Base-by-base conservation (phyloP, 2,797 vertebrate genomes). In the Coracias cyanogaster region DNA sequence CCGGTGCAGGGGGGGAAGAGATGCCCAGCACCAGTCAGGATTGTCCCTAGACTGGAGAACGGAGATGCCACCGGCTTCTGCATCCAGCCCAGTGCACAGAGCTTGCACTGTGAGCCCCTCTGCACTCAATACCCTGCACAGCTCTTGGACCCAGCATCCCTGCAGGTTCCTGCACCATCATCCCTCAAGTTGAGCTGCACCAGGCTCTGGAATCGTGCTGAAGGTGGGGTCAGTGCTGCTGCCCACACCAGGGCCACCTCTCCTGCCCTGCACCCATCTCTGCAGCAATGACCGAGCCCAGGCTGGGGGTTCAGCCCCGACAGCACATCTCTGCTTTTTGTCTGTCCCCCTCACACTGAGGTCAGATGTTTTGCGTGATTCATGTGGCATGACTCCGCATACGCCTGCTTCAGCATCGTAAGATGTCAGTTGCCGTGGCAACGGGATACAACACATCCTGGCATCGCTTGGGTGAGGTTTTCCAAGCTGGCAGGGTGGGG, bases 371-470 rank as follows among this genome's bases (percentile, higher is more conserved):
- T 49, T 15, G 88, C 29, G 86, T 72, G 93, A 95, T 94, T 95
- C 98, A 96, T 94, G 91, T 90, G 97, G 92, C 97, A 79, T 43
- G 49, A 77, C 97, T 97, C 95, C 43, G 82, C 93, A 92, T 92
- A 89, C 87, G 88, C 97, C 97, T 82, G 88, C 97, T 94, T 31
- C 95, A 64, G 97, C 81, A 26, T 82, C 79, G 60, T 89, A 85
- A 95, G 96, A 96, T 97, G 97, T 71, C 97, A 71, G 98, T 98
- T 97, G 91, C 97, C 84, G 1, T 70, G 97, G 96, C 91, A 92
- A 98, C 96, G 4, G 41, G 94, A 97, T 96, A 77, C 97, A 94
- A 97, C 96, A 87, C 96, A 93, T 96, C 96, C 96, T 97, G 98
- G 97, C 97, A 98, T 83, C 33, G 64, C 96, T 78, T 24, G 95